Evolutionary conservation across 2,113 vertebrate genomes (phyloP), one percentile per base, ranked within the genome.

Genomic region (Catagonus wagneri): DNA sequence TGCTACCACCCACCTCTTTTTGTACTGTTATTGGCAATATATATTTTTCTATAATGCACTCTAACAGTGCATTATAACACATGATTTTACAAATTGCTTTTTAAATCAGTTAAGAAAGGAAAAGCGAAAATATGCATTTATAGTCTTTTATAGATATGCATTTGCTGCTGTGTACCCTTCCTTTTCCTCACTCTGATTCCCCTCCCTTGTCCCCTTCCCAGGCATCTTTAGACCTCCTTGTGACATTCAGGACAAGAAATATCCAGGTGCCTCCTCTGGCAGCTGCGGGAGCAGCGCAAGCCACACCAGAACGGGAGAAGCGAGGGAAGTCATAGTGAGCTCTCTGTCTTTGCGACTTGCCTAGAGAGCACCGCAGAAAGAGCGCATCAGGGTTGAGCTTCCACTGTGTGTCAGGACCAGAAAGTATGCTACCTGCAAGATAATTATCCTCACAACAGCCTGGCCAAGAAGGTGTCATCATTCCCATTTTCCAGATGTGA

Each of bases 81-180:
- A 78, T 66, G 65, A 44, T 95, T 93, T 88, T 93, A 78, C 50
- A 36, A 78, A 29, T 34, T 88, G 27, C 19, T 71, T 78, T 91
- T 71, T 32, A 94, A 84, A 66, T 52, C 76, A 72, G 78, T n/a
- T 95, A 50, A 76, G 32, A 88, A 84, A 87, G n/a, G 12, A 78
- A 83, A 78, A 56, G 32, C 76, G 78, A 34, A 74, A 95, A 61
- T 66, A 32, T 27, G 32, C 52, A 61, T 60, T 89, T 94, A 61
- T 63, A 29, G 7, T 27, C 50, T 63, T 71, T 75, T 34, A 66
- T 54, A 72, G 44, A 65, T 58, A 34, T 29, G 6, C 56, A 52
- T 44, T 32, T 93, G 60, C 78, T 72, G 23, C 84, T 81, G 29
- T 36, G 50, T 78, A 44, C 13, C 88, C 27, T 85, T 89, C 16